These are phyloP conservation scores for Gastrophryne carolinensis DNA, from an alignment of 2,797 vertebrate species.

Conservation along the genomic window DNA sequence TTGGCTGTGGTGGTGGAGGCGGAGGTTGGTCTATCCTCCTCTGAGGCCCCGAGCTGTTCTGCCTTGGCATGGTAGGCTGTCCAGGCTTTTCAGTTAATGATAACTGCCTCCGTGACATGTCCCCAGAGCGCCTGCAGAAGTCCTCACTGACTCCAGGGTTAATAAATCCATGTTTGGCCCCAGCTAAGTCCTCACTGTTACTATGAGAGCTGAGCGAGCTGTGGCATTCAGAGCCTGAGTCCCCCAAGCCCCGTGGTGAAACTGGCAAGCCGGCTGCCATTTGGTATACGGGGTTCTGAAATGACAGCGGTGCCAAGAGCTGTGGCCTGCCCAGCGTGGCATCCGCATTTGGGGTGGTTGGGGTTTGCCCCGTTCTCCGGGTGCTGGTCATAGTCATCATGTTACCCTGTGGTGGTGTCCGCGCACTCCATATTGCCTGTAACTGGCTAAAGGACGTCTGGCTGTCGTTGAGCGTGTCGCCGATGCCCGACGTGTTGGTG, in stretches of 20 bases:
- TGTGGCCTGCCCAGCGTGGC: slow-evolving; percentile 84
- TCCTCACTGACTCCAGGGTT: slow-evolving; percentile 78
- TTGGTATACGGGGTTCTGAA: slow-evolving; percentile 99
- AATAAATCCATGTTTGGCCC: slow-evolving; percentile 73
- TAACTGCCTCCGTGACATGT: slow-evolving; percentile 87
- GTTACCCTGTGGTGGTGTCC: slow-evolving; percentile 77
- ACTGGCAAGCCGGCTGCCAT: slow-evolving; percentile 93
- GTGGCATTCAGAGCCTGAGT: slow-evolving; percentile 96
- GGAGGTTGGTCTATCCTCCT: slow-evolving; percentile 92
- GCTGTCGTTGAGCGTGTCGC: slow-evolving; percentile 73
- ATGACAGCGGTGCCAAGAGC: slow-evolving; percentile 91
- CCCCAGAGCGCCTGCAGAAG: slow-evolving; percentile 81
- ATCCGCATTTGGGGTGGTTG: slow-evolving; percentile 74
- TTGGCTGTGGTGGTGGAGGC: slow-evolving; percentile 73
- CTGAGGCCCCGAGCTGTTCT: slow-evolving; percentile 93
- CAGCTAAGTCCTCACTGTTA: slow-evolving; percentile 88
- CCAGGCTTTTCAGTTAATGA: slow-evolving; percentile 84
- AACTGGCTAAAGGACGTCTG: slow-evolving; percentile 67
- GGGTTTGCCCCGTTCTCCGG: slow-evolving; percentile 77
- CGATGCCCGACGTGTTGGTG: slow-evolving; percentile 62
- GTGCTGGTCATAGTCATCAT: slow-evolving; percentile 75
- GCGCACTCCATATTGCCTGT: slow-evolving; percentile 79
- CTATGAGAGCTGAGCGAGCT: slow-evolving; percentile 97
- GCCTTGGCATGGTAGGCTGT: slow-evolving; percentile 82
- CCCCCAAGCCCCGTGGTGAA: slow-evolving; percentile 86